Evolutionary conservation across 2,888 invertebrate species (phyloP).

Genomic region (Gordius sp.): DNA sequence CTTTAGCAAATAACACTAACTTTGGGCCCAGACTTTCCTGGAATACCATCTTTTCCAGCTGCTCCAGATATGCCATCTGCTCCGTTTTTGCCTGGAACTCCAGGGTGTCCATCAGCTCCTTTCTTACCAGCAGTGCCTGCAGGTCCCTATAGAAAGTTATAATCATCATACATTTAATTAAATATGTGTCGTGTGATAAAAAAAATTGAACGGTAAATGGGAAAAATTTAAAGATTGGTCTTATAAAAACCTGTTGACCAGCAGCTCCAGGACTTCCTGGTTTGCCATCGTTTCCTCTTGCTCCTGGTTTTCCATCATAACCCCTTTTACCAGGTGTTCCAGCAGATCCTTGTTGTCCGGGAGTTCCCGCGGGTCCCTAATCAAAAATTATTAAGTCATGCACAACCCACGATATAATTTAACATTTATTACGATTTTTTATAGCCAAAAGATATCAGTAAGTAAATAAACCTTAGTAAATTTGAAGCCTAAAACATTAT

Average conservation of each 20-base stretch:
- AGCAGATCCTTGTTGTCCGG: not conserved
- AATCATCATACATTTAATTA: not conserved
- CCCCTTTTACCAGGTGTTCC: slow-evolving; percentile 13
- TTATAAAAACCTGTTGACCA: slow-evolving; percentile 1
- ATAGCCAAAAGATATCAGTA: no score
- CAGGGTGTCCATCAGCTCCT: slow-evolving; percentile 11
- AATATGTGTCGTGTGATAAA: not conserved
- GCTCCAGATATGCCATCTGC: not conserved
- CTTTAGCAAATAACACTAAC: not conserved
- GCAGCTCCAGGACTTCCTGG: slow-evolving; percentile 10
- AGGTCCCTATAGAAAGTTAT: slow-evolving; percentile 7
- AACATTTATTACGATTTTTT: no score
- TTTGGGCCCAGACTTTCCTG: slow-evolving; percentile 11
- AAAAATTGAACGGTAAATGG: not conserved
- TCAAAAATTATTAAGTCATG: not conserved
- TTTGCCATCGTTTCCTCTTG: not conserved
- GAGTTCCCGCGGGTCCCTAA: not conserved
- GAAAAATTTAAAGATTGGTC: no score
- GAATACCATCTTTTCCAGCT: slow-evolving; percentile 15
- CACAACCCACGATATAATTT: no score
- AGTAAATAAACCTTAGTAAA: no score
- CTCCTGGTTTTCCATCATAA: slow-evolving; percentile 10
- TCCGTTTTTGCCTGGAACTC: not conserved
- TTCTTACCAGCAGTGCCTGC: slow-evolving; percentile 9
- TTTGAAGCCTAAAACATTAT: no score